Conservation (phyloP, 1,140 invertebrate genomes). For the Coelopa frigida region DNA sequence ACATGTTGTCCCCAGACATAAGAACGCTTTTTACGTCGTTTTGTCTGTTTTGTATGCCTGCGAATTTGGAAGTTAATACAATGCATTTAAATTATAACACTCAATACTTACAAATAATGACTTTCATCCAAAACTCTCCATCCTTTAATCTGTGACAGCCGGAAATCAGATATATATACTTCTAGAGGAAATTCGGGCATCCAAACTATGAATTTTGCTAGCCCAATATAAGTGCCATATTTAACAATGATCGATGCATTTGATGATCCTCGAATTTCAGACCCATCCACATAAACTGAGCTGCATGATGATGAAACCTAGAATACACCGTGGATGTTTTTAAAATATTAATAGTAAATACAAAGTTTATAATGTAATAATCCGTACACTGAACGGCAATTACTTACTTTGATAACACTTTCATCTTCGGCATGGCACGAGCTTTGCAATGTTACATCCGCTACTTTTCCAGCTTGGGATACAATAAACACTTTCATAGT, state of each 20-base stretch:
- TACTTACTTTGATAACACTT: constrained; percentile 87
- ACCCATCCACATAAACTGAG: constrained; percentile 93
- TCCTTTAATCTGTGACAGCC: constrained; percentile 84
- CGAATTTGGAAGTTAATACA: not conserved
- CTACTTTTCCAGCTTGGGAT: constrained; percentile 84
- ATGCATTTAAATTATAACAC: no score
- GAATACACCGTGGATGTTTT: not conserved
- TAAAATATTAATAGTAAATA: not conserved
- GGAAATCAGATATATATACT: constrained; percentile 77
- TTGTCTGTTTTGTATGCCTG: constrained; percentile 43
- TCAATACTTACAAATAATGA: constrained; percentile 48
- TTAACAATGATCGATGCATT: constrained; percentile 92
- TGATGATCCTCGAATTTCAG: constrained; percentile 87
- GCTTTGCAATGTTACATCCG: constrained; percentile 91
- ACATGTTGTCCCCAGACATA: constrained; percentile 45
- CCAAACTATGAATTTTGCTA: constrained; percentile 89
- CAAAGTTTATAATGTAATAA: not conserved
- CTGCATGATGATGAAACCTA: constrained; percentile 94
- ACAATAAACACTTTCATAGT: constrained; percentile 94
- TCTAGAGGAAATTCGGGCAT: constrained; percentile 92
- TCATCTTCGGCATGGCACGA: constrained; percentile 93
- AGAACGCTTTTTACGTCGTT: constrained; percentile 52
- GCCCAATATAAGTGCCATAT: constrained; percentile 83
- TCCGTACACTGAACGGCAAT: not conserved
- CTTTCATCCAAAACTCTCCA: constrained; percentile 79